Evolutionary conservation across 1,140 invertebrate species (phyloP), one percentile per base, ranked within the genome.

Genomic region (Lanistes nyassanus): DNA sequence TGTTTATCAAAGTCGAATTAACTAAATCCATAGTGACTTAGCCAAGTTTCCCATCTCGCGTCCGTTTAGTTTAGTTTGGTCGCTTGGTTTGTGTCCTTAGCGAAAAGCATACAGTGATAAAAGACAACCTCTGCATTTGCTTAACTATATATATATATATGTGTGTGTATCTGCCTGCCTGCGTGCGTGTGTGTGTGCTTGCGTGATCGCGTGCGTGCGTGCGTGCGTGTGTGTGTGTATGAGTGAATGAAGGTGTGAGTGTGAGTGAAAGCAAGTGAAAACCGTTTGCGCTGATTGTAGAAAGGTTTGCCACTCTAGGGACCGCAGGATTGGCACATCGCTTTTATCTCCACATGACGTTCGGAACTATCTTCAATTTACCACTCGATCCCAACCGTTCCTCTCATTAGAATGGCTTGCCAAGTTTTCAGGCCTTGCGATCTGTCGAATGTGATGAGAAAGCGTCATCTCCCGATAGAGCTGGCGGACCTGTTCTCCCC

Each of bases 201-300:
- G 58, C 23, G 58, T 62, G 58, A 13, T n/a, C 34, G 58, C 23
- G 58, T 62, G 58, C 23, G 58, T 62, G 58, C 34, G 58, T 62
- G 58, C 23, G 58, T 62, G 58, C 34, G 58, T 62, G 58, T 62
- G 58, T 62, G 58, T 62, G 58, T 62, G 58, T 62, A 31, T 62
- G 58, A 29, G 58, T 62, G 58, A 26, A 6, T 11, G 58, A 26
- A 31, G n/a, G 58, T 60, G 58, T 60, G 58, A 26, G 58, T 60
- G 58, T 60, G 58, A 26, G 58, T 7, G 58, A 26, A 6, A 6
- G 58, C 7, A 31, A 9, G 58, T 60, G 58, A 9, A n/a, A 29
- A 9, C 23, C 34, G 11, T 62, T 62, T n/a, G n/a, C 11, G 58
- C 23, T 11, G 26, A n/a, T n/a, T n/a, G 26, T 62, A 9, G 11